Evolutionary conservation across 2,888 invertebrate species (phyloP).

Genomic region (Ellobium chinense): DNA sequence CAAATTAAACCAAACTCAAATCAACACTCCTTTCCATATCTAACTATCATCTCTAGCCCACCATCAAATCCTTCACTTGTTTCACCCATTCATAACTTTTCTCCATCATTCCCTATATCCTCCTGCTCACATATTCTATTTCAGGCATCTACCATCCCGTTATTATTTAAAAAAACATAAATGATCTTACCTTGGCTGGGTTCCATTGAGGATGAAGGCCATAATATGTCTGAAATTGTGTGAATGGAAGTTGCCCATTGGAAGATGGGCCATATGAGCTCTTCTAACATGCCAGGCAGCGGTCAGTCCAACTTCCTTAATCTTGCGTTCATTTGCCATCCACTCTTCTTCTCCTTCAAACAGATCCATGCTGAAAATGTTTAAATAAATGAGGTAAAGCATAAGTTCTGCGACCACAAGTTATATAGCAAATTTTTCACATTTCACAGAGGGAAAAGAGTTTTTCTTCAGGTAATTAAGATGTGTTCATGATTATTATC

Average conservation of each 20-base stretch:
- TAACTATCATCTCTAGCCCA: too few relatives aligned
- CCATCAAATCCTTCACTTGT: too few relatives aligned
- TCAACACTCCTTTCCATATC: too few relatives aligned
- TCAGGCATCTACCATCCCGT: too few relatives aligned
- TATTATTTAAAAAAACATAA: too few relatives aligned
- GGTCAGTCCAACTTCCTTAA: slow-evolving; percentile 61
- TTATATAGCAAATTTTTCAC: background rate
- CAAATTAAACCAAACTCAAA: too few relatives aligned
- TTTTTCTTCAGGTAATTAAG: background rate
- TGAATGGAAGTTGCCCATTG: slow-evolving; percentile 76
- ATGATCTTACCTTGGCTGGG: slow-evolving; percentile 71
- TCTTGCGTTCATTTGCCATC: slow-evolving; percentile 57
- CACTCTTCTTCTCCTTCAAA: slow-evolving; percentile 67
- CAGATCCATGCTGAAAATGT: slow-evolving; percentile 40
- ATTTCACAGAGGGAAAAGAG: background rate
- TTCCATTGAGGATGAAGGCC: slow-evolving; percentile 75
- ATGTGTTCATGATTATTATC: background rate
- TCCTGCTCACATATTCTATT: too few relatives aligned
- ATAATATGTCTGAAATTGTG: slow-evolving; percentile 78
- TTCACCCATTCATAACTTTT: too few relatives aligned
- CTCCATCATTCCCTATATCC: too few relatives aligned
- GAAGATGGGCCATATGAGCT: slow-evolving; percentile 69
- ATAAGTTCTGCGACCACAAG: background rate
- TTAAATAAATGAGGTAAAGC: background rate
- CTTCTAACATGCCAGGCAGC: slow-evolving; percentile 73